A percentile compares a stretch with the other conserved stretches of the same genome.
These are phyloP conservation scores for Isaurus tuberculatus DNA, from an alignment of 92 coral and sea anemone genomes.

Conservation along the genomic window DNA sequence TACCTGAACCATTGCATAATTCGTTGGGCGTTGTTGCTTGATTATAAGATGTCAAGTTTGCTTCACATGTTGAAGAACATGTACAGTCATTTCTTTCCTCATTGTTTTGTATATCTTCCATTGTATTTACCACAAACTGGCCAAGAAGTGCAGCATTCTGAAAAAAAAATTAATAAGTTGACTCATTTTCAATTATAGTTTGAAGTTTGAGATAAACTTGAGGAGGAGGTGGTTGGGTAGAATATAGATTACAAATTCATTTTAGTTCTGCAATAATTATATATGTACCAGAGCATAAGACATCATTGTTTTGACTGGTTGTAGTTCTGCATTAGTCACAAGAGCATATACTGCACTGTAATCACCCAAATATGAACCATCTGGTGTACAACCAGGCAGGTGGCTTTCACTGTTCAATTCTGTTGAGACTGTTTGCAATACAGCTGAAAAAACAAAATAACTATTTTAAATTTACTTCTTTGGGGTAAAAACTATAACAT, in stretches of 20 bases:
- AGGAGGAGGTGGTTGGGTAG: neutral
- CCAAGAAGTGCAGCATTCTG: conserved; percentile 83
- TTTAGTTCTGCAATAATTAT: too few relatives aligned
- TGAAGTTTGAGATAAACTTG: too few relatives aligned
- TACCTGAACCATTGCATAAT: conserved; percentile 16
- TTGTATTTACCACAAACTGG: conserved; percentile 73
- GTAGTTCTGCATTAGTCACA: conserved; percentile 91
- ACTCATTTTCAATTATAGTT: neutral
- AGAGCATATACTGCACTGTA: conserved; percentile 91
- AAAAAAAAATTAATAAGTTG: neutral
- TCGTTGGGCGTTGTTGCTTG: conserved; percentile 43
- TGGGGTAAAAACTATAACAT: neutral
- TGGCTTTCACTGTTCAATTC: conserved; percentile 36
- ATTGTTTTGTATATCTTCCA: conserved; percentile 12
- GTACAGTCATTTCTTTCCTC: neutral
- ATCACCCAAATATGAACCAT: conserved; percentile 74
- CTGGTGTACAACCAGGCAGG: conserved; percentile 68
- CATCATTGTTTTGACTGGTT: conserved; percentile 87
- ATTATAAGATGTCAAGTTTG: conserved; percentile 31
- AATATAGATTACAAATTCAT: neutral
- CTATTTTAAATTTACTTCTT: neutral
- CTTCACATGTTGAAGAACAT: conserved; percentile 42
- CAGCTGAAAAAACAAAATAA: neutral
- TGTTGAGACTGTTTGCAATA: conserved; percentile 28
- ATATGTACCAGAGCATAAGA: conserved; percentile 87